Base-by-base conservation (phyloP, 2,113 vertebrate species). In the Callipepla californica region DNA sequence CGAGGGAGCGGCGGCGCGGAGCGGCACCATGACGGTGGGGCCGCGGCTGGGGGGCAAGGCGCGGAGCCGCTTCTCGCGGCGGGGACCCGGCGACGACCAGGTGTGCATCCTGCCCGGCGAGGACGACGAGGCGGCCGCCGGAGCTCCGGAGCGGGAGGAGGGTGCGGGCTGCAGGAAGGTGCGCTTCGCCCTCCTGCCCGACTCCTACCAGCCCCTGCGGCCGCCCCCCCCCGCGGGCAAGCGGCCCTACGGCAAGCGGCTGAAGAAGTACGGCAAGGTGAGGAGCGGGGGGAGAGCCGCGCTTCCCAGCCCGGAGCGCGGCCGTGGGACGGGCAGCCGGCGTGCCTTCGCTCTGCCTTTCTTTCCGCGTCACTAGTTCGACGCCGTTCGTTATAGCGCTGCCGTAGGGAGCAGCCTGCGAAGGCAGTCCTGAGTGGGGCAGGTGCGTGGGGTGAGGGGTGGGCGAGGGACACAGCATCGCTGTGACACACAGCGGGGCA, bases 221-320 rank as follows among this genome's bases (percentile, higher is more conserved):
- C 28, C 62, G 13, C 38, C 28, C 7, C 59, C 25, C 6, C 92
- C 87, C 58, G 85, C 9, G 28, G 59, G 59, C 14, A 30, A 96
- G 76, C 76, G 38, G 7, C 78, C 45, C 34, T 44, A 45, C 80
- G 61, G 78, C 79, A 92, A 77, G 81, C 97, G 95, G 92, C 96
- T 97, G 80, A 96, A 74, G 89, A 97, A 97, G 80, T 97, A 96
- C 62, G 84, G 97, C 93, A 96, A 97, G 97, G 97, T 97, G 84
- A 70, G 96, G 26, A 53, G 51, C 66, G 73, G 42, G 34, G 8
- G 72, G 16, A 67, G 70, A 44, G 40, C 48, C 30, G 36, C 34
- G 50, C 30, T 13, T 13, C 80, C 57, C 15, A 5, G 44, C 47
- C 55, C 58, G 26, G 79, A 96, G 59, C 20, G 73, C 72, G 44